Percentiles rank a stretch among this genome's conserved stretches.
Conservation (phyloP, 2,113 vertebrate species). For the Rhipidura dahli region DNA sequence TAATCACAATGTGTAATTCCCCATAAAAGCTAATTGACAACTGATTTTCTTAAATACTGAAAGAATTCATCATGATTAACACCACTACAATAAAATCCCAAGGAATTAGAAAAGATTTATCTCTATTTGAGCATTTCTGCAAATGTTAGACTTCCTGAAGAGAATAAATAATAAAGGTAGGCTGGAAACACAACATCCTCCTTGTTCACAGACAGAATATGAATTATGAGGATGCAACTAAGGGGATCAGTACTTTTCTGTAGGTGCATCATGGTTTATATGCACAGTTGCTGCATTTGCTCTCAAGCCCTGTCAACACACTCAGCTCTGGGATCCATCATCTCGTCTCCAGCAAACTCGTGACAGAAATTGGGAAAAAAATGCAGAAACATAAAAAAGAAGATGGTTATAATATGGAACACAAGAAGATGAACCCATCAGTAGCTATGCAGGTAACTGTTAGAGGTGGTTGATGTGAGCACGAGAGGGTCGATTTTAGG, state of each 20-base stretch:
- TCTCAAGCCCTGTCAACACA: background rate
- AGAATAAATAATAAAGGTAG: constrained; percentile 16
- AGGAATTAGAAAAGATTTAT: constrained; percentile 68
- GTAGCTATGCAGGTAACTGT: background rate
- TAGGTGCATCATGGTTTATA: background rate
- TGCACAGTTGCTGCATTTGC: fast-evolving
- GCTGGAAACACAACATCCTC: background rate
- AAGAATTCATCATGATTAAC: constrained; percentile 69
- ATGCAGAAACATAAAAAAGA: background rate
- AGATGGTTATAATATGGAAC: background rate
- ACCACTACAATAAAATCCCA: constrained; percentile 33
- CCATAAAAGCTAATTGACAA: constrained; percentile 73
- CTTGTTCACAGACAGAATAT: background rate
- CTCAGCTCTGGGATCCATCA: background rate
- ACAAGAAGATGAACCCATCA: background rate
- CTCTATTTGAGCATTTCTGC: constrained; percentile 49
- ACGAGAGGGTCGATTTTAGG: fast-evolving
- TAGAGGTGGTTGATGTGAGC: background rate
- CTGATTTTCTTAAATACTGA: constrained; percentile 66
- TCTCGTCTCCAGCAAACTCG: background rate
- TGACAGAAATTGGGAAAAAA: background rate
- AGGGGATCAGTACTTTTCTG: background rate
- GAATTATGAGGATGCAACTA: background rate
- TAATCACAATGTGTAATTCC: constrained; percentile 42
- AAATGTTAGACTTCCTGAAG: constrained; percentile 45